Conservation (phyloP, 2,888 invertebrate genomes). For the Brachypterus glaber region DNA sequence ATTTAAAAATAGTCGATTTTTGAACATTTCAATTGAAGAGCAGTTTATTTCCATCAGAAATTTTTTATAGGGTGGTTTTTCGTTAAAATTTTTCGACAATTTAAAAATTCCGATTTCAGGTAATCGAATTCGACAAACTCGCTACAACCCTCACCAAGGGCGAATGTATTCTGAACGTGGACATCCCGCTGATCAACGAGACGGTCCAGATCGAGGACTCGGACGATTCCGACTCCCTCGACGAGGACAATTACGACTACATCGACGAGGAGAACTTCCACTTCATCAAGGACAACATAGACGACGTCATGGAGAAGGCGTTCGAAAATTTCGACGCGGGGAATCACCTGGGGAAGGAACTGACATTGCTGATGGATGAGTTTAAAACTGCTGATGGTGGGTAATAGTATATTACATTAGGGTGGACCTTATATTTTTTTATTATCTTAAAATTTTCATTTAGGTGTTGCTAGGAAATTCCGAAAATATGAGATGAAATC, state of each 20-base stretch:
- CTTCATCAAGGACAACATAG: slow-evolving; percentile 41
- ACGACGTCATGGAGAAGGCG: slow-evolving; percentile 39
- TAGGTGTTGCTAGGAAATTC: no score
- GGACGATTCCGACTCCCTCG: slow-evolving; percentile 34
- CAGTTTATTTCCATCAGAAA: no score
- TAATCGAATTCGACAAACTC: slow-evolving; percentile 19
- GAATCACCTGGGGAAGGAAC: slow-evolving; percentile 37
- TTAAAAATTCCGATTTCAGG: neutral
- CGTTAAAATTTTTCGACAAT: no score
- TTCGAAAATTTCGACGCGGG: slow-evolving; percentile 44
- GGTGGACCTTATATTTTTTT: no score
- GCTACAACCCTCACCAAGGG: slow-evolving; percentile 24
- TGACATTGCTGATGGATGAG: slow-evolving; percentile 35
- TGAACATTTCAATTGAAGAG: no score
- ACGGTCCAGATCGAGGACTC: slow-evolving; percentile 39
- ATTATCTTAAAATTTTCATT: no score
- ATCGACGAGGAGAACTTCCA: slow-evolving; percentile 30
- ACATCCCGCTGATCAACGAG: slow-evolving; percentile 37
- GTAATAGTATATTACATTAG: no score
- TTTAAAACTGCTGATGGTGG: slow-evolving; percentile 28
- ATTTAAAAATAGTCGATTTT: no score
- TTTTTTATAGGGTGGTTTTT: no score
- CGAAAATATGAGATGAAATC: no score
- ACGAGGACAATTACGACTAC: slow-evolving; percentile 23
- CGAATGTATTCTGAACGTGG: slow-evolving; percentile 28